These are phyloP conservation scores for Penaeus chinensis DNA, from an alignment of 1,140 invertebrate genomes.

Conservation along the genomic window DNA sequence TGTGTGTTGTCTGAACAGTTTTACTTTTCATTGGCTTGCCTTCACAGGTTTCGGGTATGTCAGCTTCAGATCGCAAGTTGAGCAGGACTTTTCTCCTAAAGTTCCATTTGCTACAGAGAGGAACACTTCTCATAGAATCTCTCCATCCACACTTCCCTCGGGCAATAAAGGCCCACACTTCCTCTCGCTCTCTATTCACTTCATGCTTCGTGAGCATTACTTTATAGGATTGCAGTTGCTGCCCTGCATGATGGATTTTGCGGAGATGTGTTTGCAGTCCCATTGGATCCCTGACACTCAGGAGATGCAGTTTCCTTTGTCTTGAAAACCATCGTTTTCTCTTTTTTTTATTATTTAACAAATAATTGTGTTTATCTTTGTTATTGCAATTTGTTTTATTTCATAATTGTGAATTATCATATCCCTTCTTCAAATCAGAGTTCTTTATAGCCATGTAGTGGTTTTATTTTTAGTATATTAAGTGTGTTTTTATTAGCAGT, in stretches of 20 bases:
- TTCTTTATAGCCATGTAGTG: too few species aligned
- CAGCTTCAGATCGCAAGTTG: constrained; percentile 44
- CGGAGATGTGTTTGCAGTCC: not conserved
- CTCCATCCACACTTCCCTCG: constrained; percentile 30
- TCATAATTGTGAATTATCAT: not conserved
- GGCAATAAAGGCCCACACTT: constrained; percentile 13
- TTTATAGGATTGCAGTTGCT: constrained; percentile 5
- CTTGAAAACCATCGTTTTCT: not conserved
- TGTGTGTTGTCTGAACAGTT: not conserved
- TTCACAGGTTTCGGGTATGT: constrained; percentile 40
- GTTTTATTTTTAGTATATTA: too few species aligned
- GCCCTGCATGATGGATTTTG: constrained; percentile 19
- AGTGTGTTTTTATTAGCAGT: too few species aligned
- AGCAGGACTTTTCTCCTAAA: constrained; percentile 36
- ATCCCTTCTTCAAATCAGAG: not conserved
- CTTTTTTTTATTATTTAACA: not conserved
- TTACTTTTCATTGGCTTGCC: not conserved
- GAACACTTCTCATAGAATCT: constrained; percentile 44
- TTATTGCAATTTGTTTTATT: not conserved
- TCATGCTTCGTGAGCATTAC: constrained; percentile 47
- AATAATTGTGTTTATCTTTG: not conserved
- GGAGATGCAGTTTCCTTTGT: not conserved
- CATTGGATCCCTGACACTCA: not conserved
- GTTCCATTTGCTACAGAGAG: constrained; percentile 40
- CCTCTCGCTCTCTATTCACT: constrained; percentile 49